phyloP scores from a whole-genome alignment of 30 jellyfish, hydroid and myxozoan genomes.

The Chironex yamaguchii region DNA sequence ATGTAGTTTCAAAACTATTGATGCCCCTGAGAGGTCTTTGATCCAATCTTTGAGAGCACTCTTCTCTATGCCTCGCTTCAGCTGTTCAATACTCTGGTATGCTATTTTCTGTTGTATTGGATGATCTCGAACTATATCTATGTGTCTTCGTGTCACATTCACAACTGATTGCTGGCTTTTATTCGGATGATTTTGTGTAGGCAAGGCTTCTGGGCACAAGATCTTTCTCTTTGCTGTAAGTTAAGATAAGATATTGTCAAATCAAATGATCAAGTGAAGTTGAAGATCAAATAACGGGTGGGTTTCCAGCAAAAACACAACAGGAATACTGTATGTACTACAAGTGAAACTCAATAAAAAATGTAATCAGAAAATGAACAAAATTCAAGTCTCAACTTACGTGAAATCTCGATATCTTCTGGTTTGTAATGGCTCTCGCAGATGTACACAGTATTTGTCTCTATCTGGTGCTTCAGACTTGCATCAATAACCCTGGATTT shows the following conservation, averaged over 20 bases:
- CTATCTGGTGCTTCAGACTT: slow-evolving; percentile 20
- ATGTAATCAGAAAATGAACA: background rate
- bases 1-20: background rate
- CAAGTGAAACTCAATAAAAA: slow-evolving; percentile 1
- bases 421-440: slow-evolving; percentile 60
- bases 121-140: slow-evolving; percentile 39
- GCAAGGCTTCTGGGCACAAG: slow-evolving; percentile 51
- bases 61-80: slow-evolving; percentile 34
- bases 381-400: slow-evolving; percentile 22
- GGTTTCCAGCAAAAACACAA: slow-evolving; percentile 3
- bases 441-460: slow-evolving; percentile 38
- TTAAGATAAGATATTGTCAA: slow-evolving; percentile 5
- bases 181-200: slow-evolving; percentile 42
- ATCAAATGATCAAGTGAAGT: slow-evolving; percentile 4
- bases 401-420: slow-evolving; percentile 56
- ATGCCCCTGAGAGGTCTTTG: slow-evolving; percentile 30
- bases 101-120: slow-evolving; percentile 30
- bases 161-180: slow-evolving; percentile 34
- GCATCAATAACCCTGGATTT: slow-evolving; percentile 46
- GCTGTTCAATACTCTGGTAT: slow-evolving; percentile 46
- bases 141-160: slow-evolving; percentile 52
- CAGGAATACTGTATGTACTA: background rate
- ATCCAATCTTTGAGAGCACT: slow-evolving; percentile 44
- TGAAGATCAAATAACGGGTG: slow-evolving; percentile 5
- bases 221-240: slow-evolving; percentile 49